Conservation (phyloP, 2,797 vertebrate genomes). For the Gymnothorax reevesii region DNA sequence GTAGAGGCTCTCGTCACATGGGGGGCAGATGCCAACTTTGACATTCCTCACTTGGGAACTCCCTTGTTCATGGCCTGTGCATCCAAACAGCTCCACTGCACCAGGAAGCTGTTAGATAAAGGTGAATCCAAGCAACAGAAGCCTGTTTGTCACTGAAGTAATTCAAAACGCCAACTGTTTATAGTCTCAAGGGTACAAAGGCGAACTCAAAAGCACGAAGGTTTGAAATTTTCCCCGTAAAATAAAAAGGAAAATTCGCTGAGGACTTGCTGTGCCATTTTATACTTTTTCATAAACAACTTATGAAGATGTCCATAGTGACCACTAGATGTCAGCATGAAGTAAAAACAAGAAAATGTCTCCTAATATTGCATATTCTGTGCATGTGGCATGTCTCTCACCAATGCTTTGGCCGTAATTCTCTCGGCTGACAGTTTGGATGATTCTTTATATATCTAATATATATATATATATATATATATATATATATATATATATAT, state of each 20-base stretch:
- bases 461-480: no score
- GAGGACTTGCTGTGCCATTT: background rate
- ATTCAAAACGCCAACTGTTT: background rate
- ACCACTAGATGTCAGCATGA: background rate
- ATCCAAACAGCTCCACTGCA: slow-evolving; percentile 84
- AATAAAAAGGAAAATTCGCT: background rate
- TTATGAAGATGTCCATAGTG: background rate
- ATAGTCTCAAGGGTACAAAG: background rate
- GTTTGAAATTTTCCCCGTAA: background rate
- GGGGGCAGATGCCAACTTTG: slow-evolving; percentile 90
- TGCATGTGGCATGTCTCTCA: background rate
- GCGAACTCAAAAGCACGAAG: no score
- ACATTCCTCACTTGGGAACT: slow-evolving; percentile 90
- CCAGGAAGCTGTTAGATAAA: slow-evolving; percentile 88
- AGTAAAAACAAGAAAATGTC: background rate
- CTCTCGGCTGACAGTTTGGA: background rate
- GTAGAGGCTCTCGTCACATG: slow-evolving; percentile 88
- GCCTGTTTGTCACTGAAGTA: background rate
- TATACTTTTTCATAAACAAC: background rate
- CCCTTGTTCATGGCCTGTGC: slow-evolving; percentile 88
- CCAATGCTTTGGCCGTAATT: background rate
- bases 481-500: no score
- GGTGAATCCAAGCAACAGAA: slow-evolving; percentile 64
- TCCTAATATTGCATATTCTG: background rate
- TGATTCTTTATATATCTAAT: no score